Evolutionary conservation across 2,113 vertebrate species (phyloP), one percentile per base, ranked within the genome.

Genomic region (Neogobius melanostomus): DNA sequence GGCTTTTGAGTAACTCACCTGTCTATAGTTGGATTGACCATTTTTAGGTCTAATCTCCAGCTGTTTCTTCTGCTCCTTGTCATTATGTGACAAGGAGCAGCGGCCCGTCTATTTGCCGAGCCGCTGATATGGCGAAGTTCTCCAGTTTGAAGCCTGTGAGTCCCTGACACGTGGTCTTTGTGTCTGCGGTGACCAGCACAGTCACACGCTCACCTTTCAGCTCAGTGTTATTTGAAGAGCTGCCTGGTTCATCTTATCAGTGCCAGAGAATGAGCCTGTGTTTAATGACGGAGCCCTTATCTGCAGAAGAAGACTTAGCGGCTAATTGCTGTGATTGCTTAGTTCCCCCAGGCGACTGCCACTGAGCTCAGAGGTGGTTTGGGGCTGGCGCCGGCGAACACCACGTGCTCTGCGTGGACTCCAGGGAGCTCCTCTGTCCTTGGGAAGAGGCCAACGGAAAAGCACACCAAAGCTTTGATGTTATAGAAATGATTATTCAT

Each of bases 281-380:
- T 91, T 91, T 92, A 92, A 93, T 92, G 90, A 91, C 91, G 88
- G 87, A 87, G 88, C 77, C 85, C 88, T 93, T 93, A 93, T 93
- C 92, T 84, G 89, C 89, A 89, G 82, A 82, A 91, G 89, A 88
- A 91, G 91, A 92, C 91, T 92, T 91, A 88, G 87, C 78, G 77
- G 85, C 91, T 93, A 93, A 93, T 93, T 93, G 91, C 92, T 88
- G 89, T 84, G 89, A 92, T 92, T 88, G 91, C 88, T 16, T 77
- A 83, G 85, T 89, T 90, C 89, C 88, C 90, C 87, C 85, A 82
- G 86, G 82, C 85, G 86, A 82, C 82, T 80, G 56, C 51, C 66
- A 80, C 82, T 83, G 84, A 14, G 87, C 89, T 87, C 66, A 48
- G 82, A 69, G 84, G 87, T 84, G 87, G 86, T 85, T 89, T 81